These are phyloP conservation scores for Tenualosa thibaudeaui DNA, from an alignment of 2,797 vertebrate genomes.

Conservation along the genomic window DNA sequence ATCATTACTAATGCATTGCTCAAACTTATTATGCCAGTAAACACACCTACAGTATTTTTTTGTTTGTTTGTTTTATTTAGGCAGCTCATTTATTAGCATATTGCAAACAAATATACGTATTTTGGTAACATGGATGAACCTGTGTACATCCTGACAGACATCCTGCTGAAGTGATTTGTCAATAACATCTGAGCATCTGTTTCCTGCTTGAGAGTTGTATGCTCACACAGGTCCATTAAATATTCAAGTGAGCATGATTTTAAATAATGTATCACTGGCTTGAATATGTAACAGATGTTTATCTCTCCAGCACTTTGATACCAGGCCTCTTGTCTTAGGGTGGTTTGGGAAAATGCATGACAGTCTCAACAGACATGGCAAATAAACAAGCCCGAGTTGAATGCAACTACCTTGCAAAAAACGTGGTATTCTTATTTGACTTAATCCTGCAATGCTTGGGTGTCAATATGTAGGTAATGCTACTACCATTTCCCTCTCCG, in stretches of 20 bases:
- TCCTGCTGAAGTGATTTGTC: conserved; percentile 1
- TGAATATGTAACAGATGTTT: conserved; percentile 21
- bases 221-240: not conserved
- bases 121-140: not conserved
- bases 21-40: not conserved
- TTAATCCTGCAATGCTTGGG: not conserved
- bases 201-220: not conserved
- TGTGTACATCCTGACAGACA: not conserved
- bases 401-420: not conserved
- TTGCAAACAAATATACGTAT: not conserved
- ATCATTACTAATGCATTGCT: not conserved
- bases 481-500: not conserved
- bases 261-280: conserved; percentile 9
- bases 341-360: not conserved
- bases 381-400: not conserved
- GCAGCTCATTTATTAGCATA: not conserved
- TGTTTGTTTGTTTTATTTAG: not conserved
- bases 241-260: not conserved
- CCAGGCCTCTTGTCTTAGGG: not conserved
- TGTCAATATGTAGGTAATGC: not conserved
- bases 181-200: not conserved
- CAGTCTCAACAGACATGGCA: not conserved
- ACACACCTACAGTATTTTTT: not conserved
- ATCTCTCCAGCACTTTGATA: not conserved
- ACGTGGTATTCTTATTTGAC: not conserved